Conservation (phyloP, 2,113 vertebrate genomes). For the Poeciliopsis occidentalis region DNA sequence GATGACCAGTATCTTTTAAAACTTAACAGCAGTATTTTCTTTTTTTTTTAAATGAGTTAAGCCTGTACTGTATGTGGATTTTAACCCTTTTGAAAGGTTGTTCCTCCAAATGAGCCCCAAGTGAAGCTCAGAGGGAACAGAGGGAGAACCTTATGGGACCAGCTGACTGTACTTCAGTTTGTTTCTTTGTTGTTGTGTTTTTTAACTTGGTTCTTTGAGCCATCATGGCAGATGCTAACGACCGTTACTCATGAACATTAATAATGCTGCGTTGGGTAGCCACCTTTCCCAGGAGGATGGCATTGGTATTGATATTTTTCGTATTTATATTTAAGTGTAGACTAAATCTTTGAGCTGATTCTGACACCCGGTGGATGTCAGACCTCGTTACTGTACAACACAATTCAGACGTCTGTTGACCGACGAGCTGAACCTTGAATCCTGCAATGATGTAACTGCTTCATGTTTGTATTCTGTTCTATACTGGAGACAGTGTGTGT, state of each 20-base stretch:
- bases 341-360: constrained; percentile 14
- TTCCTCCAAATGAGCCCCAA: constrained; percentile 20
- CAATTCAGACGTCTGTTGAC: constrained; percentile 7
- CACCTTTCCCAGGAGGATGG: constrained; percentile 35
- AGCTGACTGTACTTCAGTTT: constrained; percentile 37
- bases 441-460: constrained; percentile 46
- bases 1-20: constrained; percentile 37
- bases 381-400: constrained; percentile 27
- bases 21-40: constrained; percentile 20
- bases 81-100: constrained; percentile 32
- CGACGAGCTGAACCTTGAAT: constrained; percentile 6
- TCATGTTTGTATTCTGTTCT: constrained; percentile 50
- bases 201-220: constrained; percentile 10
- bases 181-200: constrained; percentile 16
- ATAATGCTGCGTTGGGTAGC: constrained; percentile 14
- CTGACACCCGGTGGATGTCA: constrained; percentile 52
- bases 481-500: constrained; percentile 40
- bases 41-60: constrained; percentile 21
- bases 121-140: constrained; percentile 27
- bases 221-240: constrained; percentile 8
- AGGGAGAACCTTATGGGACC: constrained; percentile 55
- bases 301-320: constrained; percentile 18
- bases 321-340: constrained; percentile 34
- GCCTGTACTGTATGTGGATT: constrained; percentile 25
- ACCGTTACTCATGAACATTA: constrained; percentile 20